A percentile compares a stretch with the other conserved stretches of the same genome.
phyloP scores from a whole-genome alignment of 2,113 vertebrate genomes.

The Elaphurus davidianus region DNA sequence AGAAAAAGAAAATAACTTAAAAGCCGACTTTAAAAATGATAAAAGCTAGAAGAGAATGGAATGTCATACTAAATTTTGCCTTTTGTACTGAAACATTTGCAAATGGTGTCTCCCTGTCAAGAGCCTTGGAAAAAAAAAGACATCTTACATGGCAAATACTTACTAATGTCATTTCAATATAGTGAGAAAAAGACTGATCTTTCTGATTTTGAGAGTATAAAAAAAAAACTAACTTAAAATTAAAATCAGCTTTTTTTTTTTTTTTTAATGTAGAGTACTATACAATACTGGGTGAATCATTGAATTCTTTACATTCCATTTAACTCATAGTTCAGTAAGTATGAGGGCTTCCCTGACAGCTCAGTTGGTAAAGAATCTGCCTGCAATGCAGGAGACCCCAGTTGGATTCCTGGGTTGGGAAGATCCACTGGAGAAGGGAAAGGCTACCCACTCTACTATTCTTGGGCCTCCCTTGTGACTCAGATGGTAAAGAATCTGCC shows the following conservation, averaged over 20 bases:
- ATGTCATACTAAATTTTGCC: neutral
- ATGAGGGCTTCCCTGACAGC: neutral
- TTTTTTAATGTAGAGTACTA: neutral
- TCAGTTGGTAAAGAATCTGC: neutral
- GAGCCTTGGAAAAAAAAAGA: neutral
- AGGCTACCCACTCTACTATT: too few species aligned
- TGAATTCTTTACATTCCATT: neutral
- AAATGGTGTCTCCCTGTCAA: neutral
- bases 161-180: neutral
- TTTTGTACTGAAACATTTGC: neutral
- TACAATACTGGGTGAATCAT: neutral
- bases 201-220: neutral
- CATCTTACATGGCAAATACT: neutral
- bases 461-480: too few species aligned
- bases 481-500: neutral
- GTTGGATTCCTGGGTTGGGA: neutral
- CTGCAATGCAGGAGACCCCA: neutral
- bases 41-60: neutral
- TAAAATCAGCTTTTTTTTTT: neutral
- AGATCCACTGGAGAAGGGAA: neutral
- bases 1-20: neutral
- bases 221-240: neutral
- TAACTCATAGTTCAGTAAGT: neutral
- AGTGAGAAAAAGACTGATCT: neutral
- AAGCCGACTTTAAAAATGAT: neutral